phyloP scores from a whole-genome alignment of 1,140 invertebrate genomes.

The Drosophila sucinea region DNA sequence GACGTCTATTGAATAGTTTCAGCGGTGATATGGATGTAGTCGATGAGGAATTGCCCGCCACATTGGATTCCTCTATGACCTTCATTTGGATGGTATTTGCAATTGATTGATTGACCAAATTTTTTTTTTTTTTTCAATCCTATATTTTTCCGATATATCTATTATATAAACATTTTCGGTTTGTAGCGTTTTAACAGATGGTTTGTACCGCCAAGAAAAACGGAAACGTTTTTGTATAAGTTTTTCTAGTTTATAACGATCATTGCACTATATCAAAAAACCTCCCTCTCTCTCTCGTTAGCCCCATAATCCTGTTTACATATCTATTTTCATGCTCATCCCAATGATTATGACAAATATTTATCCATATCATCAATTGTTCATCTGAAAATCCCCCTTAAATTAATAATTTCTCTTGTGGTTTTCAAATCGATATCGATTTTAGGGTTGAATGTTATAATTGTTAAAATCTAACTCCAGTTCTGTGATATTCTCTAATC shows the following conservation, averaged over 20 bases:
- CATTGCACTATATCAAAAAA: background rate
- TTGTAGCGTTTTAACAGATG: conserved; percentile 61
- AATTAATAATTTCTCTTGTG: too few relatives aligned
- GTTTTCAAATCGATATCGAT: background rate
- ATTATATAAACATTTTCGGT: conserved; percentile 40
- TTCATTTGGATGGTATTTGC: conserved; percentile 88
- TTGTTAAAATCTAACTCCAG: background rate
- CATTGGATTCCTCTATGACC: conserved; percentile 87
- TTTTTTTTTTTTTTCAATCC: conserved; percentile 83
- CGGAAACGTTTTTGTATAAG: conserved; percentile 3
- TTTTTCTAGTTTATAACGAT: background rate
- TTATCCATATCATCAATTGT: background rate
- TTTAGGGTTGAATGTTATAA: background rate
- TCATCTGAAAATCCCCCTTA: background rate
- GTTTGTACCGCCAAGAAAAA: conserved; percentile 55
- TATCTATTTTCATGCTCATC: background rate
- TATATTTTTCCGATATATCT: conserved; percentile 2
- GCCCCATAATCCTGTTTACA: background rate
- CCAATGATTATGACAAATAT: background rate
- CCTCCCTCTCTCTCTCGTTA: background rate
- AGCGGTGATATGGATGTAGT: conserved; percentile 92
- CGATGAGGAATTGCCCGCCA: conserved; percentile 90
- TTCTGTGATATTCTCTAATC: background rate
- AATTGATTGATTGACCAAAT: conserved; percentile 53
- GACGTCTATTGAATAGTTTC: conserved; percentile 93